Evolutionary conservation across 2,888 invertebrate genomes (phyloP).

Genomic region (Microchrysa polita): DNA sequence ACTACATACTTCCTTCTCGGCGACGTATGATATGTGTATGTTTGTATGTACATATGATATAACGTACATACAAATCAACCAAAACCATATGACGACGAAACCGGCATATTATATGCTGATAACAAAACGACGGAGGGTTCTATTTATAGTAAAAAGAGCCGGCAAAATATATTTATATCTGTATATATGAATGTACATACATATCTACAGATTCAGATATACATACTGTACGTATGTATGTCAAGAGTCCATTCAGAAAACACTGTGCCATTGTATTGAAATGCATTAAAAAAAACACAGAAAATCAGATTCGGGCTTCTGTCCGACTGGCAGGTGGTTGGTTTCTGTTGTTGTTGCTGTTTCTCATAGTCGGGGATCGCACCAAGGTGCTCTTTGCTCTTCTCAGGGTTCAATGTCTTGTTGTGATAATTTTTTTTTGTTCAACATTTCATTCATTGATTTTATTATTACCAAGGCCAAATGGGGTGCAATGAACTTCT

Average conservation of each 20-base stretch:
- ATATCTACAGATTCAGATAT: neutral
- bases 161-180: neutral
- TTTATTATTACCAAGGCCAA: neutral
- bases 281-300: conserved; percentile 1
- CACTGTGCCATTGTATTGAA: neutral
- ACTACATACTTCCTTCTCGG: neutral
- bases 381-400: neutral
- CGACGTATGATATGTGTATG: neutral
- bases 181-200: neutral
- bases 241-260: neutral
- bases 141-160: conserved; percentile 2
- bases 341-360: too few relatives aligned
- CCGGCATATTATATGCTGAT: conserved; percentile 12
- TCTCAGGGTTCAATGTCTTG: conserved; percentile 3
- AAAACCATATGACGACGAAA: neutral
- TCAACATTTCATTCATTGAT: neutral
- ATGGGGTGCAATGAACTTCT: neutral
- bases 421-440: neutral
- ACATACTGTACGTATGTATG: neutral
- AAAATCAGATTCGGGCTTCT: neutral
- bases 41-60: too few relatives aligned
- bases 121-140: conserved; percentile 29
- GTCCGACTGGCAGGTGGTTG: neutral
- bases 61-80: neutral
- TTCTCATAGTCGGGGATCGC: neutral